Conservation (phyloP, 2,888 invertebrate species). For the Mesochorus sp. region DNA sequence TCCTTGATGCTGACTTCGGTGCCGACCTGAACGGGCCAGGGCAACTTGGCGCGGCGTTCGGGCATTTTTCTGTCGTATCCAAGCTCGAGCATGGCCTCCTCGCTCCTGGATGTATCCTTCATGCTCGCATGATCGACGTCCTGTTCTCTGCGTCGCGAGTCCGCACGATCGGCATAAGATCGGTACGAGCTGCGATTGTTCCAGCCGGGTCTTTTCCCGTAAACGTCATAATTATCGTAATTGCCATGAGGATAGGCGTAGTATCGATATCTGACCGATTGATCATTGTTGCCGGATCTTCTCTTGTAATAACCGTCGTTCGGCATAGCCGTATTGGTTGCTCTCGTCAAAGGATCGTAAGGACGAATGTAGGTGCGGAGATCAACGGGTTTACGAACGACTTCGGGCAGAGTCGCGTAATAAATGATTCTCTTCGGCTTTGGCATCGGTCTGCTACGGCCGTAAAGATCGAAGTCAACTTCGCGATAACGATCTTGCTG, state of each 20-base stretch:
- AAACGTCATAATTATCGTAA: slow-evolving; percentile 71
- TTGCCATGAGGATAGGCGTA: slow-evolving; percentile 69
- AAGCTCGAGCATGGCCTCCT: slow-evolving; percentile 58
- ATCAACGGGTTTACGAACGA: slow-evolving; percentile 80
- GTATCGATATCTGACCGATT: slow-evolving; percentile 72
- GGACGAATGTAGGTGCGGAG: slow-evolving; percentile 73
- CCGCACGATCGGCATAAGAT: slow-evolving; percentile 62
- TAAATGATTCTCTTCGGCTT: slow-evolving; percentile 81
- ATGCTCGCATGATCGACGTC: slow-evolving; percentile 69
- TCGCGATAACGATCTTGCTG: slow-evolving; percentile 75
- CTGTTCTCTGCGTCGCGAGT: slow-evolving; percentile 62
- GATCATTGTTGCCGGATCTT: slow-evolving; percentile 69
- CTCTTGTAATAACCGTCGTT: slow-evolving; percentile 67
- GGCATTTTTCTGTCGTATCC: slow-evolving; percentile 48
- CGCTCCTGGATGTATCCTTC: slow-evolving; percentile 58
- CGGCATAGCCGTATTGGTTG: slow-evolving; percentile 55
- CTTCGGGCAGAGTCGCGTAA: slow-evolving; percentile 81
- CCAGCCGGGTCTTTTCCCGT: slow-evolving; percentile 72
- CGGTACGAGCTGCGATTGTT: slow-evolving; percentile 67
- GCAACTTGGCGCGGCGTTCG: slow-evolving; percentile 65
- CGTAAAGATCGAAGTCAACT: slow-evolving; percentile 73
- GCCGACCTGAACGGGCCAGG: slow-evolving; percentile 78
- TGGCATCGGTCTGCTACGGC: slow-evolving; percentile 70
- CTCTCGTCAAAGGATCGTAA: slow-evolving; percentile 68
- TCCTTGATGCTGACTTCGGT: slow-evolving; percentile 78